Evolutionary conservation across 2,888 invertebrate genomes (phyloP).

Genomic region (Chrysolina haemoptera): DNA sequence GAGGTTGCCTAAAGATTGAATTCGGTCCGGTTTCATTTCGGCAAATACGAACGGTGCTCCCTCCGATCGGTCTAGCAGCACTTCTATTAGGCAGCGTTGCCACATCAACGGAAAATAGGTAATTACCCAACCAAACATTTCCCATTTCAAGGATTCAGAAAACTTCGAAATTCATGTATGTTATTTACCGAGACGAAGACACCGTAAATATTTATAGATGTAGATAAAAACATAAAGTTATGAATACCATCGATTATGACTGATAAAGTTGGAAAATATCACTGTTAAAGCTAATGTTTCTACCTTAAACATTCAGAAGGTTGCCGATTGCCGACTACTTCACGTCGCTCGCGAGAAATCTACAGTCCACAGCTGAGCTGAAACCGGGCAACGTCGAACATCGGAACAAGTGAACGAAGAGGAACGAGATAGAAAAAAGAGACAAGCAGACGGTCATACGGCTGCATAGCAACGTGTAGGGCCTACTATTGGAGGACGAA

Average conservation of each 20-base stretch:
- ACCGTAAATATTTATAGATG: too few relatives aligned
- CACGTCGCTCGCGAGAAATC: too few relatives aligned
- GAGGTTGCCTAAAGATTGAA: conserved; percentile 3
- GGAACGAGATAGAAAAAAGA: conserved; percentile 49
- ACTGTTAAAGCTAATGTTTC: neutral
- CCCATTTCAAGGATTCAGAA: neutral
- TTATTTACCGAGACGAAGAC: neutral
- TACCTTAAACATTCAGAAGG: neutral
- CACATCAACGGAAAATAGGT: conserved; percentile 35
- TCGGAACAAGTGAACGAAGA: conserved; percentile 49
- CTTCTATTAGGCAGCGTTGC: conserved; percentile 38
- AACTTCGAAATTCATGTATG: neutral
- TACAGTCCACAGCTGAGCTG: neutral
- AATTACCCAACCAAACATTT: conserved; percentile 29
- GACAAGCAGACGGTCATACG: conserved; percentile 53
- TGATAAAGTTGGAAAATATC: neutral
- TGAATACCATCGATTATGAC: too few relatives aligned
- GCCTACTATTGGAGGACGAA: conserved; percentile 57
- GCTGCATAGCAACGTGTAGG: conserved; percentile 61
- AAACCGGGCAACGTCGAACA: conserved; percentile 40
- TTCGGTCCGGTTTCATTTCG: conserved; percentile 40
- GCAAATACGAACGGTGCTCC: conserved; percentile 41
- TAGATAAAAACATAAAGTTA: too few relatives aligned
- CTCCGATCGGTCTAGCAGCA: conserved; percentile 32
- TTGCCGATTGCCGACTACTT: neutral